Evolutionary conservation across 1,140 invertebrate species (phyloP).

Genomic region (Bombus difficillimus): DNA sequence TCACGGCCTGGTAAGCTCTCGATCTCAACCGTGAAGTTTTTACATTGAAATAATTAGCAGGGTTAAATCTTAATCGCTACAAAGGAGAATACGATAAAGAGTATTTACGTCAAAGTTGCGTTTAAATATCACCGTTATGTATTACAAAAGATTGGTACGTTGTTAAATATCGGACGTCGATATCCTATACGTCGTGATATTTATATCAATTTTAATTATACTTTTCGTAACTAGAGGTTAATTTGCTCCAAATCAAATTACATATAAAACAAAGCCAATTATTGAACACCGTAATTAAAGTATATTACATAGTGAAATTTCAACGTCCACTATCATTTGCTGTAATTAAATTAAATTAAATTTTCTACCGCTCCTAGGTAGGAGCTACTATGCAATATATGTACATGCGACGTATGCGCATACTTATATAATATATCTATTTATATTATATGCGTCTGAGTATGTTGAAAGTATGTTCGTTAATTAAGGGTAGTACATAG

Average conservation of each 20-base stretch:
- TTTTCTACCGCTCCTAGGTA: too few species aligned
- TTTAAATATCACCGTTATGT: too few species aligned
- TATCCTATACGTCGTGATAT: background rate
- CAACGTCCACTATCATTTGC: background rate
- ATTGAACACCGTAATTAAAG: conserved; percentile 4
- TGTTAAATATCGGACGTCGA: background rate
- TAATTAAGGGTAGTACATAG: background rate
- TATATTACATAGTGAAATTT: background rate
- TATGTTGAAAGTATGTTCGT: background rate
- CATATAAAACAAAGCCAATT: conserved; percentile 1
- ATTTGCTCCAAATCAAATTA: conserved; percentile 9
- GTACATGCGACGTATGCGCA: too few species aligned
- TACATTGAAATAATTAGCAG: conserved; percentile 19
- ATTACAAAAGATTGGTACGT: background rate
- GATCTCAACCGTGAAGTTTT: background rate
- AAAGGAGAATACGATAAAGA: background rate
- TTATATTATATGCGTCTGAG: too few species aligned
- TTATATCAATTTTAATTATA: conserved; percentile 22
- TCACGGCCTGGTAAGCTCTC: background rate
- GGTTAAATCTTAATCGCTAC: background rate
- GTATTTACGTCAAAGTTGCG: too few species aligned
- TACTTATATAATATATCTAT: background rate
- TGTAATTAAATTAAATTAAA: conserved; percentile 1
- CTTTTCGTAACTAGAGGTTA: background rate
- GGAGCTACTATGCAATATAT: background rate